Base-by-base conservation (phyloP, 2,888 invertebrate genomes). In the Entomobrya multifasciata region DNA sequence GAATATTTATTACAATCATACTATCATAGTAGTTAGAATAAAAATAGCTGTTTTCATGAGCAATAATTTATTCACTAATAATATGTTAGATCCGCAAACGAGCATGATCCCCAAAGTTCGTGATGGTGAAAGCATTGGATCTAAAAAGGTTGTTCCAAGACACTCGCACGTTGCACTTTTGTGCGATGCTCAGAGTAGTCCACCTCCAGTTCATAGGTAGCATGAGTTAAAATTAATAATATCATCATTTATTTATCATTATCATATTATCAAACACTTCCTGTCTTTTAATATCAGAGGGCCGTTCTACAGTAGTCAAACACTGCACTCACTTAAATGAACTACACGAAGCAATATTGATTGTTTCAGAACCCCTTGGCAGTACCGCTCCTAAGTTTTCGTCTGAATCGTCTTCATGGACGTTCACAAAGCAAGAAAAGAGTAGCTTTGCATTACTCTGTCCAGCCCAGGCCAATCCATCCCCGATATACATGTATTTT, bases 341-440 rank as follows among this genome's bases (percentile, higher is more conserved):
- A 60, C 17, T 25, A 20, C 1, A 11, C 22, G n/a, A 62, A 62
- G 27, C 62, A 20, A 10, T 11, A 27, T 5, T 62, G 27, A 15
- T 13, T 20, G 52, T 70, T 52, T 17, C 81, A 88, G 88, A 88
- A 47, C 88, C 88, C 15, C 72, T 88, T 62, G 88, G 88, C n/a
- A 86, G 85, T 22, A 81, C 88, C 20, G 85, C 70, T 20, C 88
- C 95, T 77, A 94, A 94, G 88, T 94, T 95, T 92, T 94, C 94
- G 90, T 94, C 94, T 90, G 94, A 57, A 13, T 86, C 94, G 88
- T 94, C 94, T 92, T 93, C 94, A 92, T 62, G 95, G 91, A 84
- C 88, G 13, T 87, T 90, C 81, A 82, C 67, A 8, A 83, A 84
- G 74, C 44, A 22, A 25, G 85, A 88, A 30, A 83, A 83, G 27